Evolutionary conservation across 2,113 vertebrate genomes (phyloP).

Genomic region (Daubentonia madagascariensis): DNA sequence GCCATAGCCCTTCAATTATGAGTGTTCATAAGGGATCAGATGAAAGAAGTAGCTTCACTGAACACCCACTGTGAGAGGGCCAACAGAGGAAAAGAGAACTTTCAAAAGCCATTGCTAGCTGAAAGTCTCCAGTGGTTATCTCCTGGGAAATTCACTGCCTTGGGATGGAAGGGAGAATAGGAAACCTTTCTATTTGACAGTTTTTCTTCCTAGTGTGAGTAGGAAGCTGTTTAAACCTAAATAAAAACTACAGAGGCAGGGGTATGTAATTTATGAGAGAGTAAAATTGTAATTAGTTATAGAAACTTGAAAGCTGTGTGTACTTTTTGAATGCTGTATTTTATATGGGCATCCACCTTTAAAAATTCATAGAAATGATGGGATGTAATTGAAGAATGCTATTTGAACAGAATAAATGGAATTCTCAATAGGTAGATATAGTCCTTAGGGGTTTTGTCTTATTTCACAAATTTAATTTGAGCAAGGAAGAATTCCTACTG

Average conservation of each 20-base stretch:
- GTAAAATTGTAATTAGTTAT: not conserved
- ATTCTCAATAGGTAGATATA: not conserved
- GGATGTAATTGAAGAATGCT: not conserved
- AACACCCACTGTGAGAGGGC: not conserved
- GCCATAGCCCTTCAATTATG: not conserved
- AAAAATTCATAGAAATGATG: not conserved
- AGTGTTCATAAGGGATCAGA: not conserved
- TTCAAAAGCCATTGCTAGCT: not conserved
- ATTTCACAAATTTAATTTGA: constrained; percentile 6
- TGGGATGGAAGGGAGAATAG: not conserved
- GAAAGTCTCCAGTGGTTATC: not conserved
- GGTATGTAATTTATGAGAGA: not conserved
- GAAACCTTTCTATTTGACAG: not conserved
- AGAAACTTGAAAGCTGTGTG: not conserved
- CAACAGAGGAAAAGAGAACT: not conserved
- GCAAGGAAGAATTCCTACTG: not conserved
- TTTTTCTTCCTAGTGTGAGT: not conserved
- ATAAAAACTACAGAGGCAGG: not conserved
- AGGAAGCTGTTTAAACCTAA: constrained; percentile 2
- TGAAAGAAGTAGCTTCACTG: not conserved
- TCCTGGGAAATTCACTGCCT: not conserved
- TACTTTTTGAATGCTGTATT: not conserved
- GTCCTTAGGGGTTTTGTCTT: not conserved
- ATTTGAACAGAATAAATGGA: not conserved
- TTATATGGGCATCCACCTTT: not conserved